Conservation (phyloP, 92 coral and sea anemone genomes). For the Epizoanthus ramosus region DNA sequence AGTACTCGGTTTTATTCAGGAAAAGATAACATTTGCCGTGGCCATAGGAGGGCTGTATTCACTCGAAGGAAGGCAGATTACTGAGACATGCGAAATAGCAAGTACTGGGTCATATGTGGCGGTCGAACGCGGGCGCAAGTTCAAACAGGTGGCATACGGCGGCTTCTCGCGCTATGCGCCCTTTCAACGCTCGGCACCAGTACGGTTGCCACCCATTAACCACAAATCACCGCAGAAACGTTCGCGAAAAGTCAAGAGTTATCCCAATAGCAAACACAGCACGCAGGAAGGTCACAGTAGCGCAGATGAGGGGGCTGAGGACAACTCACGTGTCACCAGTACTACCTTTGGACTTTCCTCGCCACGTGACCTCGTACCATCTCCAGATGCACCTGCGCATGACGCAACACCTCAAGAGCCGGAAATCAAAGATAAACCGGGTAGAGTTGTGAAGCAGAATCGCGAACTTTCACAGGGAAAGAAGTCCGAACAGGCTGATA, state of each 20-base stretch:
- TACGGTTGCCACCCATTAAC: neutral
- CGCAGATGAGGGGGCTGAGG: conserved; percentile 26
- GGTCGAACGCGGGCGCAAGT: conserved; percentile 59
- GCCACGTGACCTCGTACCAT: neutral
- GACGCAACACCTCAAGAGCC: neutral
- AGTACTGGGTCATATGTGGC: conserved; percentile 60
- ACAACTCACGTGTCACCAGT: conserved; percentile 33
- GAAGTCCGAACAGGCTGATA: neutral
- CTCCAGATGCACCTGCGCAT: neutral
- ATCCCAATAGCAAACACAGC: conserved; percentile 38
- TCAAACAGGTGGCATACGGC: conserved; percentile 58
- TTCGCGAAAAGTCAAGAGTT: conserved; percentile 19
- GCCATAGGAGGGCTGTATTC: conserved; percentile 57
- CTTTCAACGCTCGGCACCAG: conserved; percentile 36
- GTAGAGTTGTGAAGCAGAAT: neutral
- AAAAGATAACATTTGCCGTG: conserved; percentile 38
- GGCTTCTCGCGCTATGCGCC: neutral
- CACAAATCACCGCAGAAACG: neutral
- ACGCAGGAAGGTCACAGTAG: conserved; percentile 7
- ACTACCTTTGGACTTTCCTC: conserved; percentile 17
- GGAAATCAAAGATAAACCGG: neutral
- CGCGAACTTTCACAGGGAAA: neutral
- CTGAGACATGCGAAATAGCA: conserved; percentile 31
- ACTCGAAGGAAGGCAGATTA: conserved; percentile 49
- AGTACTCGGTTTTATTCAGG: conserved; percentile 51